A percentile compares a stretch with the other conserved stretches of the same genome.
Evolutionary conservation across 30 jellyfish, hydroid and myxozoan genomes (phyloP).

Genomic region (Thelohanellus kitauei): DNA sequence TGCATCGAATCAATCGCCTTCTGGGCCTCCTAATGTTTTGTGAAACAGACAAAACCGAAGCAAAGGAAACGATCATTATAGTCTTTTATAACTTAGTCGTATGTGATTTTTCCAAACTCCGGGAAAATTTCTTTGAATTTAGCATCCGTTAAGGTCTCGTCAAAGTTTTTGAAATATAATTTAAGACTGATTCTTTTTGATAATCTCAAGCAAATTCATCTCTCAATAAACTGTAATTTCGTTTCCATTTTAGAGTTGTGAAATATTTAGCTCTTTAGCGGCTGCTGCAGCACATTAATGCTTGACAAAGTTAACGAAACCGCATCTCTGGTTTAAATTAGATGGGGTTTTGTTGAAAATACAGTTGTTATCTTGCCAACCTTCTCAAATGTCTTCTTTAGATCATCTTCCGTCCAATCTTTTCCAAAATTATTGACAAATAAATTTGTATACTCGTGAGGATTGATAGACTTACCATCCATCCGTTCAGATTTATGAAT

Average conservation of each 20-base stretch:
- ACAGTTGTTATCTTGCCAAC: conserved; percentile 49
- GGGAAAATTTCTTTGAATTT: conserved; percentile 23
- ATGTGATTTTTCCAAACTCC: conserved; percentile 59
- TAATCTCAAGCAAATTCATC: conserved; percentile 54
- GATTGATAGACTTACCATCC: too few relatives aligned
- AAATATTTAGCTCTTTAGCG: conserved; percentile 18
- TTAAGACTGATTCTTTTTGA: conserved; percentile 58
- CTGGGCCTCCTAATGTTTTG: conserved; percentile 93
- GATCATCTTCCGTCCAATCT: conserved; percentile 14
- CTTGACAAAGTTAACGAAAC: conserved; percentile 48
- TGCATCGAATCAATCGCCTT: conserved; percentile 80
- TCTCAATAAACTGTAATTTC: conserved; percentile 57
- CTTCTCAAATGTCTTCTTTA: conserved; percentile 16
- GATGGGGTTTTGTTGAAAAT: conserved; percentile 24
- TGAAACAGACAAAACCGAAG: too few relatives aligned
- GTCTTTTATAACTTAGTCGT: conserved; percentile 78
- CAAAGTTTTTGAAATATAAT: conserved; percentile 55
- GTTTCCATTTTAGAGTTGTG: conserved; percentile 26
- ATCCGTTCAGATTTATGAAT: too few relatives aligned
- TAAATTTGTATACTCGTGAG: conserved; percentile 46
- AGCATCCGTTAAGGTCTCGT: conserved; percentile 76
- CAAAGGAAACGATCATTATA: conserved; percentile 34
- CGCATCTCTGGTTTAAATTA: conserved; percentile 51
- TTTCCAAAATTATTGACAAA: conserved; percentile 84
- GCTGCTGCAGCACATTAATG: conserved; percentile 93